Conservation (phyloP, 2,113 vertebrate genomes). For the Sinocyclocheilus rhinocerous region DNA sequence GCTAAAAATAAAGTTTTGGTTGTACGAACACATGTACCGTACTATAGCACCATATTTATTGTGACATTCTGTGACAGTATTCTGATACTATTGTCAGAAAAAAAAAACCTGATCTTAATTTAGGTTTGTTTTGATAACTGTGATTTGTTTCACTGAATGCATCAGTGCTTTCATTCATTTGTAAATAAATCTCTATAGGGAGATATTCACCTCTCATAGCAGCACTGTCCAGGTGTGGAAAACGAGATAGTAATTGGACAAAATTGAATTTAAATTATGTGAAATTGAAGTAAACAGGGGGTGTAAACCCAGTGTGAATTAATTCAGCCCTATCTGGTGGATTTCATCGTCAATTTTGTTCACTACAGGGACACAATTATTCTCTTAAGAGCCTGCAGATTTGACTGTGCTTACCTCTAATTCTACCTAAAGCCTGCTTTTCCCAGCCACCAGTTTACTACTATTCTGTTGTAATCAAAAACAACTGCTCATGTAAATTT, state of each 20-base stretch:
- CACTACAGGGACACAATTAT: constrained; percentile 54
- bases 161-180: constrained; percentile 16
- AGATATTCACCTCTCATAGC: constrained; percentile 15
- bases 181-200: constrained; percentile 14
- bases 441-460: constrained; percentile 28
- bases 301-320: constrained; percentile 49
- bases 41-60: background rate
- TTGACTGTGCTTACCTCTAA: constrained; percentile 38
- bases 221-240: constrained; percentile 49
- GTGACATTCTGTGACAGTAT: background rate
- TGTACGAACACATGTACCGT: background rate
- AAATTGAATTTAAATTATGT: constrained; percentile 55
- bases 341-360: constrained; percentile 52
- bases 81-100: background rate
- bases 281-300: constrained; percentile 57
- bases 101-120: background rate
- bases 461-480: background rate
- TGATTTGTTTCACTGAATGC: constrained; percentile 24
- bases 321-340: constrained; percentile 50
- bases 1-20: background rate
- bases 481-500: background rate
- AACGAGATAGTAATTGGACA: constrained; percentile 53
- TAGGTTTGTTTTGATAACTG: constrained; percentile 18
- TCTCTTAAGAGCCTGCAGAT: constrained; percentile 47
- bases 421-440: constrained; percentile 17